Conservation (phyloP, 2,888 invertebrate species). For the Calameuta pallipes region DNA sequence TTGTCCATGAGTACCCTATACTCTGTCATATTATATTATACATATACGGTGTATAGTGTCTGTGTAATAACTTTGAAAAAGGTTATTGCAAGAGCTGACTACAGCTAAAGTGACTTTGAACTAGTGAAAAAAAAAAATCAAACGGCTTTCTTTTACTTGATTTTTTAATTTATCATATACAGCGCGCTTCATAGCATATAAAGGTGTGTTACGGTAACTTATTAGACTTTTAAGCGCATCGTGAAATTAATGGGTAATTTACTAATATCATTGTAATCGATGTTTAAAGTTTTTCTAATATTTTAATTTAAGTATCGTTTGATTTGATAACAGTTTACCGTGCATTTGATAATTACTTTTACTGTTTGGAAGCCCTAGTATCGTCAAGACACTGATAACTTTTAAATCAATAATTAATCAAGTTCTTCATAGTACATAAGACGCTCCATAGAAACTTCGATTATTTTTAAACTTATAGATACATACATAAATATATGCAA, state of each 20-base stretch:
- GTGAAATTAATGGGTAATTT: background rate
- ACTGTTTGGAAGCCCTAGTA: background rate
- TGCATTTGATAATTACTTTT: background rate
- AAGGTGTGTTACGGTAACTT: background rate
- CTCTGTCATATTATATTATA: background rate
- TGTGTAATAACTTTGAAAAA: background rate
- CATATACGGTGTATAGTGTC: background rate
- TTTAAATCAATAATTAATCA: constrained; percentile 1
- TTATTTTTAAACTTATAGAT: background rate
- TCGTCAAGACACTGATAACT: background rate
- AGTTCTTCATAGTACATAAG: background rate
- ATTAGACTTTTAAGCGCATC: background rate
- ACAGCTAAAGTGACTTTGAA: background rate
- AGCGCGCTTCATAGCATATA: background rate
- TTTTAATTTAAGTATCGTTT: background rate
- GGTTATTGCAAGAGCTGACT: background rate
- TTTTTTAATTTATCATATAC: background rate
- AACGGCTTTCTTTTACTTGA: background rate
- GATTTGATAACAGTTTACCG: background rate
- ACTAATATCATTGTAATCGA: background rate
- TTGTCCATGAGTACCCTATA: background rate
- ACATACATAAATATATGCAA: background rate
- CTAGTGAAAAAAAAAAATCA: background rate
- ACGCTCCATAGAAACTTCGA: background rate
- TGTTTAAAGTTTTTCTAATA: background rate